Evolutionary conservation across 2,113 vertebrate species (phyloP).

Genomic region (Phoxinus phoxinus): DNA sequence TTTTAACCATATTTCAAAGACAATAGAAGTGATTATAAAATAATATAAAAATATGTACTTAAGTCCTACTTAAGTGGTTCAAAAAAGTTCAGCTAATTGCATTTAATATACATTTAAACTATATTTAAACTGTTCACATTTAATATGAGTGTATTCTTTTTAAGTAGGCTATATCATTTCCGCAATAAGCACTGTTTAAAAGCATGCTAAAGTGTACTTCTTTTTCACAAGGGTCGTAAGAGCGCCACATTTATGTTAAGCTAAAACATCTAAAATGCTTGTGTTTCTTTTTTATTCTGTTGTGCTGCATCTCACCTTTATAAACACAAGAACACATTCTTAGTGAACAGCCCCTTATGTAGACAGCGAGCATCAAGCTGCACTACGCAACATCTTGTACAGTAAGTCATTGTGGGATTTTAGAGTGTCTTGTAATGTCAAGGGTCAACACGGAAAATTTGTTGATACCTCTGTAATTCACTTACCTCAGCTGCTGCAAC

Average conservation of each 20-base stretch:
- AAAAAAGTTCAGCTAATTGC: neutral
- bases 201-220: neutral
- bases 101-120: neutral
- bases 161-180: neutral
- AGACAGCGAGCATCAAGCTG: neutral
- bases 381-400: neutral
- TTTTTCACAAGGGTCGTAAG: neutral
- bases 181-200: neutral
- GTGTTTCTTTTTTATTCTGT: neutral
- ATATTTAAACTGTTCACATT: too few relatives aligned
- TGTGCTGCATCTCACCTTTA: neutral
- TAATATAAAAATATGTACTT: neutral
- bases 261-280: neutral
- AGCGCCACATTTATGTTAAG: neutral
- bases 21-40: neutral
- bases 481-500: neutral
- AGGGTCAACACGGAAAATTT: neutral
- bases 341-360: neutral
- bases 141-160: too few relatives aligned
- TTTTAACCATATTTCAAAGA: neutral
- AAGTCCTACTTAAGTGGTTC: neutral
- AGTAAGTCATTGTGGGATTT: neutral
- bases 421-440: neutral
- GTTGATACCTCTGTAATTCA: neutral
- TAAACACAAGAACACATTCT: neutral